These are phyloP conservation scores for Julus scandinavius DNA, from an alignment of 2,888 invertebrate species.

Conservation along the genomic window DNA sequence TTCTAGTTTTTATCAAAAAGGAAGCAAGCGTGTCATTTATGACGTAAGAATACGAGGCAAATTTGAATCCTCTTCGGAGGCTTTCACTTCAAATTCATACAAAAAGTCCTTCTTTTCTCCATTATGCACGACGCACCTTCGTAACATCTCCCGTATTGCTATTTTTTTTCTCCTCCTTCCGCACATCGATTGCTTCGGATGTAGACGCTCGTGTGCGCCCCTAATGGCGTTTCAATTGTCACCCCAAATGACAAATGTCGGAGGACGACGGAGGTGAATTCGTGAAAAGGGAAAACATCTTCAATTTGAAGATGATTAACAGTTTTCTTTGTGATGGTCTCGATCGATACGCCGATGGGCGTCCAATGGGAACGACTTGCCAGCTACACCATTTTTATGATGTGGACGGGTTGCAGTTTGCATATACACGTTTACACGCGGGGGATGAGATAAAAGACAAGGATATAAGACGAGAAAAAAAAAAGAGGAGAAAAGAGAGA, in stretches of 20 bases:
- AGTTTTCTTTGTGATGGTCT: conserved; percentile 26
- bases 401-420: not conserved
- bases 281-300: conserved; percentile 45
- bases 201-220: not conserved
- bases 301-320: conserved; percentile 45
- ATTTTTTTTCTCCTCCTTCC: not conserved
- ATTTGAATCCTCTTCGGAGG: not conserved
- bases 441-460: not conserved
- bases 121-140: not conserved
- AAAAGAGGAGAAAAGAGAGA: not conserved
- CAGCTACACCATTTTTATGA: not conserved
- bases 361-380: conserved; percentile 3
- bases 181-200: not conserved
- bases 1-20: too few relatives aligned
- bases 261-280: conserved; percentile 34
- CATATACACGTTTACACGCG: not conserved
- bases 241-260: conserved; percentile 20
- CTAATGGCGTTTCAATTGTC: conserved; percentile 45
- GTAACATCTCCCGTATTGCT: too few relatives aligned
- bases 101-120: not conserved
- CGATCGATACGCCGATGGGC: conserved; percentile 10
- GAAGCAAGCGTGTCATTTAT: not conserved
- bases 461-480: not conserved
- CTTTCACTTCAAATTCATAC: not conserved
- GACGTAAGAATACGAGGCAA: not conserved